Percentiles rank a stretch among this genome's conserved stretches.
Evolutionary conservation across 2,797 vertebrate species (phyloP).

Genomic region (Sebastes steindachneri): DNA sequence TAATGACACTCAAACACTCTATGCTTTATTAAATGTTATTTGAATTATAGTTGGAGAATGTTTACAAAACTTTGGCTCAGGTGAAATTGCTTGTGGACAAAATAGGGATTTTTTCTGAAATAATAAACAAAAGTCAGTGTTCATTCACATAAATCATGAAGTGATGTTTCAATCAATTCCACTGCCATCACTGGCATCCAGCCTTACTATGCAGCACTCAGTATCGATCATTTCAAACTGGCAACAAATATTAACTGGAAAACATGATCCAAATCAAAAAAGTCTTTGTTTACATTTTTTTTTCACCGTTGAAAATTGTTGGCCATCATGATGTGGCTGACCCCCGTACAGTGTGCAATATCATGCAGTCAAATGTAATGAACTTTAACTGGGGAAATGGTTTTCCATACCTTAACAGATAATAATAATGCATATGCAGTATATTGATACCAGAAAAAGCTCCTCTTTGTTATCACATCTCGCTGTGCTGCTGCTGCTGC

Average conservation of each 20-base stretch:
- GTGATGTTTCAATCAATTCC: neutral
- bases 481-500: neutral
- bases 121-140: conserved; percentile 1
- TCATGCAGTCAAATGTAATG: neutral
- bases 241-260: neutral
- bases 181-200: neutral
- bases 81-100: neutral
- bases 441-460: neutral
- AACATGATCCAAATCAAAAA: neutral
- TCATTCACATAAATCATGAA: neutral
- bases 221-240: conserved; percentile 1
- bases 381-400: neutral
- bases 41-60: neutral
- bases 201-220: neutral
- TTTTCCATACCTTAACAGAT: neutral
- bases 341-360: neutral
- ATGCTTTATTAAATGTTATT: neutral
- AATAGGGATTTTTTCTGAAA: conserved; percentile 13
- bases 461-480: neutral
- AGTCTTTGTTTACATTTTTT: neutral
- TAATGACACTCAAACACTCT: neutral
- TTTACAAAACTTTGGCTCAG: neutral
- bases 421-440: neutral
- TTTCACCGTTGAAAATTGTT: neutral
- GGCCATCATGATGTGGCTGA: neutral